phyloP scores from a whole-genome alignment of 2,888 invertebrate species.

The Metalampra italica region DNA sequence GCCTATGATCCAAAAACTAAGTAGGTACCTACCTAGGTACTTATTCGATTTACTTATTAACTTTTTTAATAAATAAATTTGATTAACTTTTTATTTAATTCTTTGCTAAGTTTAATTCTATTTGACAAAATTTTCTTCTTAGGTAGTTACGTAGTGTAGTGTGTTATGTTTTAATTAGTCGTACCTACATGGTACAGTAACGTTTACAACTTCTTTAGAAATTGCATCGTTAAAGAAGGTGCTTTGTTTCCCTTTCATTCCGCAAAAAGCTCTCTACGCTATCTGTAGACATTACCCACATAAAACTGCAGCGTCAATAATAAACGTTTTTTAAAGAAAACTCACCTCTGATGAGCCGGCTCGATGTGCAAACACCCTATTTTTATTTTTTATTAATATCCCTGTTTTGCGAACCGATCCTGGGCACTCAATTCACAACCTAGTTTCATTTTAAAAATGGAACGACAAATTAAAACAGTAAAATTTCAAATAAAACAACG shows the following conservation, averaged over 20 bases:
- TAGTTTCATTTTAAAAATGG: slow-evolving; percentile 32
- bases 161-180: no score
- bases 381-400: slow-evolving; percentile 36
- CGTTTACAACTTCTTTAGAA: background rate
- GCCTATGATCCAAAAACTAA: no score
- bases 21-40: no score
- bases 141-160: no score
- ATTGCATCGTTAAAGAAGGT: background rate
- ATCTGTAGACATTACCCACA: background rate
- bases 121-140: no score
- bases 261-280: slow-evolving; percentile 2
- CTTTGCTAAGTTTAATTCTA: no score
- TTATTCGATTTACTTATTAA: no score
- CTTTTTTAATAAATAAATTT: no score
- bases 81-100: no score
- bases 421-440: slow-evolving; percentile 37
- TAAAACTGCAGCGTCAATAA: slow-evolving; percentile 32
- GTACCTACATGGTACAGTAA: no score
- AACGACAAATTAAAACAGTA: slow-evolving; percentile 6
- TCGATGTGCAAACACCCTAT: slow-evolving; percentile 28
- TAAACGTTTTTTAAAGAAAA: slow-evolving; percentile 21
- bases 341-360: slow-evolving; percentile 34
- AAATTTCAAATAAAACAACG: background rate
- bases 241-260: background rate
- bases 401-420: slow-evolving; percentile 31